These are phyloP conservation scores for Xylocampa areola DNA, from an alignment of 2,888 invertebrate genomes.

Conservation along the genomic window DNA sequence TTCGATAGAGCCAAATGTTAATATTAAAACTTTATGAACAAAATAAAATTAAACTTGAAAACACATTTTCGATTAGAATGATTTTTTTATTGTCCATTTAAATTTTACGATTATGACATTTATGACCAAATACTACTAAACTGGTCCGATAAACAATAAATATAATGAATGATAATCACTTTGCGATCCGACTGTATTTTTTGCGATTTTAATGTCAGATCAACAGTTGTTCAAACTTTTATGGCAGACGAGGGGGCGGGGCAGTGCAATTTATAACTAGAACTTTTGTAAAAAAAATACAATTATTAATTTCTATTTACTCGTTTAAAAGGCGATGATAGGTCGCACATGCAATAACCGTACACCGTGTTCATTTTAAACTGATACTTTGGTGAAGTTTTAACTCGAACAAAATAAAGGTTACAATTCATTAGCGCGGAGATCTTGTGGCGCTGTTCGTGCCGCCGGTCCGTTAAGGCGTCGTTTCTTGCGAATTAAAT, in stretches of 20 bases:
- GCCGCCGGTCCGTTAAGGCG: conserved; percentile 51
- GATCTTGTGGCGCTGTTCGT: conserved; percentile 30
- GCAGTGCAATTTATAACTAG: conserved; percentile 36
- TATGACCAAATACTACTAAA: conserved; percentile 51
- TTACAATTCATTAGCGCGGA: conserved; percentile 49
- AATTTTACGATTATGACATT: conserved; percentile 67
- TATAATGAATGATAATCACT: conserved; percentile 52
- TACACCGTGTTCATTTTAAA: conserved; percentile 20
- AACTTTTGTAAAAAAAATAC: conserved; percentile 45
- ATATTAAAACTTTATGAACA: conserved; percentile 29
- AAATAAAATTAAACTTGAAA: conserved; percentile 44
- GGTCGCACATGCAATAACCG: conserved; percentile 46
- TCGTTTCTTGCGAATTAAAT: conserved; percentile 67
- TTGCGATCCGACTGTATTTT: conserved; percentile 49
- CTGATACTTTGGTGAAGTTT: conserved; percentile 19
- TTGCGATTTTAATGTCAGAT: conserved; percentile 44
- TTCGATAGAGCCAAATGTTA: conserved; percentile 35
- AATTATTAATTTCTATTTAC: conserved; percentile 54
- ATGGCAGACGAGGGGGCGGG: conserved; percentile 34
- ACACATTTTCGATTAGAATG: conserved; percentile 50
- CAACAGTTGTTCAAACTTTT: conserved; percentile 27
- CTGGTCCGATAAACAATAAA: conserved; percentile 59
- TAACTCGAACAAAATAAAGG: conserved; percentile 46
- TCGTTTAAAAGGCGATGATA: conserved; percentile 51
- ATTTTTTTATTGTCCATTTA: conserved; percentile 61